phyloP scores from a whole-genome alignment of 1,140 invertebrate species.

The Venturia canescens region DNA sequence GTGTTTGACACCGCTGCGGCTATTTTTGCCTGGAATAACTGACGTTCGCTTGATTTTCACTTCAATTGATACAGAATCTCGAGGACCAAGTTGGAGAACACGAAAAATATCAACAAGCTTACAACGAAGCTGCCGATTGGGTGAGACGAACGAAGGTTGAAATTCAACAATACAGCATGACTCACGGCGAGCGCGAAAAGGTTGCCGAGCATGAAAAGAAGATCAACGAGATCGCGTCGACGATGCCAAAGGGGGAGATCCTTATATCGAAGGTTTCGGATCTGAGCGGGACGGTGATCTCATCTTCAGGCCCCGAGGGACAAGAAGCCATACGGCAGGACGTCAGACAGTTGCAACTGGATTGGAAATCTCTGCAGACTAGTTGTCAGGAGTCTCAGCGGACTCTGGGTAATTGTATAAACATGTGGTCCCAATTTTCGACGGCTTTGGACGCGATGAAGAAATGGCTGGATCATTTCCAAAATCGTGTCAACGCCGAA shows the following conservation, averaged over 20 bases:
- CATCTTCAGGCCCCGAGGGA: conserved; percentile 90
- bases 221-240: conserved; percentile 82
- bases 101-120: conserved; percentile 89
- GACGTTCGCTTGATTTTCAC: not conserved
- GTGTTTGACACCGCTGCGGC: no score
- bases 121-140: conserved; percentile 91
- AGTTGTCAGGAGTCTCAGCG: conserved; percentile 88
- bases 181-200: conserved; percentile 88
- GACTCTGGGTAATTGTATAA: conserved; percentile 87
- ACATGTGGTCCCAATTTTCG: conserved; percentile 91
- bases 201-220: conserved; percentile 86
- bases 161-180: conserved; percentile 90
- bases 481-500: conserved; percentile 81
- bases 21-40: not conserved
- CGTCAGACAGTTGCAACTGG: conserved; percentile 88
- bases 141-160: conserved; percentile 89
- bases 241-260: conserved; percentile 83
- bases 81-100: conserved; percentile 91
- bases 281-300: conserved; percentile 86
- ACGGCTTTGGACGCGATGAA: conserved; percentile 86
- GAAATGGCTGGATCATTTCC: conserved; percentile 87
- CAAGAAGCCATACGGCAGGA: conserved; percentile 91
- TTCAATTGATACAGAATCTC: conserved; percentile 77
- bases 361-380: conserved; percentile 92
- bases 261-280: conserved; percentile 86